phyloP scores from a whole-genome alignment of 2,797 vertebrate species.

The Apodemus agrarius region DNA sequence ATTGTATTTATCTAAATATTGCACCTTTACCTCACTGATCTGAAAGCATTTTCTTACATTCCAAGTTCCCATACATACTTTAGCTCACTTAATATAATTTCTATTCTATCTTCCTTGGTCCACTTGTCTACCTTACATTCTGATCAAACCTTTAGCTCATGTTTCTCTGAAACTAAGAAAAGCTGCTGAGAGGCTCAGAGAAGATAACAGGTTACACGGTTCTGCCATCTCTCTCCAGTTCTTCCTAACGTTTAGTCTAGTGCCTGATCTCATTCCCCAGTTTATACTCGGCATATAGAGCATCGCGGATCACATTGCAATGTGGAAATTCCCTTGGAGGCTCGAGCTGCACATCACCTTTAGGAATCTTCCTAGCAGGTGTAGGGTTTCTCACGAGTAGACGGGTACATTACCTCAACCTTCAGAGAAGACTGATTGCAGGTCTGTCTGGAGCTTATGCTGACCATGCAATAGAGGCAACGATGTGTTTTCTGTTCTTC shows the following conservation, averaged over 20 bases:
- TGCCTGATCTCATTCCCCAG: constrained; percentile 21
- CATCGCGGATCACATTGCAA: constrained; percentile 46
- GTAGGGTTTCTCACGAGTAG: constrained; percentile 63
- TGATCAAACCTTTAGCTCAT: not conserved
- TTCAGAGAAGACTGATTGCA: constrained; percentile 40
- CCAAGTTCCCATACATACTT: not conserved
- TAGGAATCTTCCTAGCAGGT: constrained; percentile 57
- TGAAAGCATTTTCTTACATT: not conserved
- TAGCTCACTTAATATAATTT: not conserved
- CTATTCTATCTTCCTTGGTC: not conserved
- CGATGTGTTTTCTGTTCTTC: constrained; percentile 40
- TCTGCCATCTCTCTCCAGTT: constrained; percentile 16
- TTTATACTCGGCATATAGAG: not conserved
- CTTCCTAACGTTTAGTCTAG: constrained; percentile 46
- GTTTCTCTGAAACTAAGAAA: constrained; percentile 29
- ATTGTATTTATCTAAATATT: constrained; percentile 10
- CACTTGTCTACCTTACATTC: not conserved
- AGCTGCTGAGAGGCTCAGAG: not conserved
- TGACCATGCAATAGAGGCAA: constrained; percentile 58
- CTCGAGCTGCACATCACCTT: constrained; percentile 36
- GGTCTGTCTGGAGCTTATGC: constrained; percentile 1
- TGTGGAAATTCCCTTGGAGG: constrained; percentile 31
- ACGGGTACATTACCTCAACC: constrained; percentile 39
- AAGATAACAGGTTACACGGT: constrained; percentile 13
- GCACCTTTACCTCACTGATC: not conserved